Evolutionary conservation across 1,140 invertebrate genomes (phyloP).

Genomic region (Lepeophtheirus salmonis): DNA sequence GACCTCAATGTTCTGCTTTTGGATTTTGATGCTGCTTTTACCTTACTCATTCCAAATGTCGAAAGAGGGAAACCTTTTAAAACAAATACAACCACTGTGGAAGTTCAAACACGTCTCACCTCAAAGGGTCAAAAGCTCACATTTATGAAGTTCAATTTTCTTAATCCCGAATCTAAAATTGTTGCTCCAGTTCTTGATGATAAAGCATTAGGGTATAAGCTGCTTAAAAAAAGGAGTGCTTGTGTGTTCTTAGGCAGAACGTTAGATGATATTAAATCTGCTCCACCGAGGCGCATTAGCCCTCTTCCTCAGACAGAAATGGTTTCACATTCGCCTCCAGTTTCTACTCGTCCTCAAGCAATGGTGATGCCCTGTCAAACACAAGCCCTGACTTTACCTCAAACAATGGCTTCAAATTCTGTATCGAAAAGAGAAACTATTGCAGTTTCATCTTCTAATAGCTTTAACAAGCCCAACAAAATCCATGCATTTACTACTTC

Average conservation of each 20-base stretch:
- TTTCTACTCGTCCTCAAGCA: background rate
- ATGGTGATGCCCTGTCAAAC: background rate
- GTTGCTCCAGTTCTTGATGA: constrained; percentile 9
- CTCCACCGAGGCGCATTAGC: background rate
- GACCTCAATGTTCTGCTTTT: background rate
- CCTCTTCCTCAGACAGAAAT: background rate
- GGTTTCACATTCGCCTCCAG: too few relatives aligned
- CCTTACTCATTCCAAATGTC: constrained; percentile 12
- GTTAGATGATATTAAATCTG: background rate
- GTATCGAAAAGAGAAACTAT: too few relatives aligned
- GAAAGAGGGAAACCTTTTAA: constrained; percentile 8
- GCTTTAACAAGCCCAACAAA: background rate
- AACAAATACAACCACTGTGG: background rate
- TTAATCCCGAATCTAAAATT: constrained; percentile 1
- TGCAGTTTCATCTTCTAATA: background rate
- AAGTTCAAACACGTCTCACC: background rate
- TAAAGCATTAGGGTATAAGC: background rate
- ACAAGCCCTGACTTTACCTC: background rate
- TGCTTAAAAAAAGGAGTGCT: constrained; percentile 12
- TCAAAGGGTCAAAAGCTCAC: constrained; percentile 11
- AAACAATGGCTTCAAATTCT: background rate
- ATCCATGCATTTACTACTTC: background rate
- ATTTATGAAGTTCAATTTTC: constrained; percentile 17
- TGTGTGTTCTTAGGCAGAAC: constrained; percentile 13
- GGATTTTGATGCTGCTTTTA: constrained; percentile 13